A percentile compares a stretch with the other conserved stretches of the same genome.
Evolutionary conservation across 2,888 invertebrate genomes (phyloP).

Genomic region (Acheta domesticus): DNA sequence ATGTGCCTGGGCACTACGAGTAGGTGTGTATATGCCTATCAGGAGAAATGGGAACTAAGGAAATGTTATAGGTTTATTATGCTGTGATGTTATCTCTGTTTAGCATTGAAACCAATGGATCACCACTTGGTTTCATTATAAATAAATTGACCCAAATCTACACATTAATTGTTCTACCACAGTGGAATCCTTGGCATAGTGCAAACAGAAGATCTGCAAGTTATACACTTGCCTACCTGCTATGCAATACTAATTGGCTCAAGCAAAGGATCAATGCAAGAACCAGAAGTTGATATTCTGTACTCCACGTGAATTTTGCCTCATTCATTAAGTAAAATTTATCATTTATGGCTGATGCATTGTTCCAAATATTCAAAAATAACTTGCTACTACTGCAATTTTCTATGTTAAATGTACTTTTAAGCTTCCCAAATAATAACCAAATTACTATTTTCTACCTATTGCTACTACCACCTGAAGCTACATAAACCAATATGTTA

Average conservation of each 20-base stretch:
- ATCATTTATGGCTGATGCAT: constrained; percentile 18
- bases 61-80: no score
- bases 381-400: background rate
- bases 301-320: background rate
- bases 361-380: background rate
- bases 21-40: background rate
- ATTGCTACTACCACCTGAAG: background rate
- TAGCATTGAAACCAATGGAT: background rate
- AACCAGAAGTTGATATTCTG: background rate
- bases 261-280: constrained; percentile 11
- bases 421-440: constrained; percentile 9
- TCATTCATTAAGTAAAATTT: background rate
- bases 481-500: constrained; percentile 2
- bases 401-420: background rate
- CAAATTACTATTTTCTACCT: background rate
- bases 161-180: background rate
- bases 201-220: background rate
- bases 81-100: background rate
- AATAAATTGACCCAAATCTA: background rate
- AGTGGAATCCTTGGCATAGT: background rate
- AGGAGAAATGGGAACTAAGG: no score
- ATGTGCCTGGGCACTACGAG: background rate
- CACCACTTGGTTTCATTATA: background rate
- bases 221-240: background rate
- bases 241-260: background rate